Base-by-base conservation (phyloP, 2,888 invertebrate genomes). In the Heterodera filipjevi region DNA sequence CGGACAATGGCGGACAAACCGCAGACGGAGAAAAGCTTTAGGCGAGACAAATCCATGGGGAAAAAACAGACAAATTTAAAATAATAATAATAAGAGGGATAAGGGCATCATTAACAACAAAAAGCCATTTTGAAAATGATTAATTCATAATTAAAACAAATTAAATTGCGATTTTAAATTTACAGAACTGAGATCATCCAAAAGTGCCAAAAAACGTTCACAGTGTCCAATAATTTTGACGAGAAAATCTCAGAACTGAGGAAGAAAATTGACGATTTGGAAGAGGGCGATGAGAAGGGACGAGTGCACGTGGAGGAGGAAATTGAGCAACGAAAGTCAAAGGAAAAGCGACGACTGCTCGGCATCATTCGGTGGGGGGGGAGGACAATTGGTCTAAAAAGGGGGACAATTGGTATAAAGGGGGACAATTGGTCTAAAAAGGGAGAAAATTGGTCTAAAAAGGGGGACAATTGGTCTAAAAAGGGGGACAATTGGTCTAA, bases 191-290 rank as follows among this genome's bases (percentile, higher is more conserved):
- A 46, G 22, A 76, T 84, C 59, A 79, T 84, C 59, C 22, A 32
- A 22, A 78, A 80, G 35, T 78, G 80, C 46, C 84, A 84, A 68
- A 22, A 35, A 16, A 84, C 82, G 12, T 84, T 84, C 72, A 64
- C 77, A 46, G 78, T 71, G 14, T 73, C 77, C 71, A 64, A 71
- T 53, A 19, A 72, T 6, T 74, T 68, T n/a, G 78, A 71, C 35
- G 78, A 78, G 32, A 49, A 78, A 68, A 68, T 83, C 39, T 68
- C 70, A 32, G 71, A 82, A 39, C n/a, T 77, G 22, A 44, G 78
- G 46, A 49, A 78, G n/a, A 71, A 84, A 59, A 30, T 77, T 32
- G 77, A 75, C 59, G 77, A 72, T 10, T 44, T 77, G 19, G 77
- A 79, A 3, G 79, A 44, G 16, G 35, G 71, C 19, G 74, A 83